Percentiles rank a stretch among this genome's conserved stretches.
These are phyloP conservation scores for Mantis religiosa DNA, from an alignment of 2,888 invertebrate species.

Conservation along the genomic window DNA sequence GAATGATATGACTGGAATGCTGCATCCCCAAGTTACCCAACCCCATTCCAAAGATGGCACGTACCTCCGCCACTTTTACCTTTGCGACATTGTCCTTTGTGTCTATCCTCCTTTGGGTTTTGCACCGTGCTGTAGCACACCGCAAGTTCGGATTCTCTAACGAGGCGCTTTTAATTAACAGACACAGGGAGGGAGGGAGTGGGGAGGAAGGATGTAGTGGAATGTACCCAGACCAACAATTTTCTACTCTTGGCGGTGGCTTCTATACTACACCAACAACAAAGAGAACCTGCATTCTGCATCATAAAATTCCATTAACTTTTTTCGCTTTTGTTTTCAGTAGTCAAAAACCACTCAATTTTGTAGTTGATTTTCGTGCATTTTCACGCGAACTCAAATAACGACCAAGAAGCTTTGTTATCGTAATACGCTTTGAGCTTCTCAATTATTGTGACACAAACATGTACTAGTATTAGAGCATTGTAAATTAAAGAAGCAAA, in stretches of 20 bases:
- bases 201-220: background rate
- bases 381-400: too few species aligned
- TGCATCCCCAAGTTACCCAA: background rate
- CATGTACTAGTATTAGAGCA: too few species aligned
- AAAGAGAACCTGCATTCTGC: background rate
- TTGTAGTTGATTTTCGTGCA: too few species aligned
- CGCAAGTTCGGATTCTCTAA: slow-evolving; percentile 23
- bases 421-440: too few species aligned
- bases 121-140: background rate
- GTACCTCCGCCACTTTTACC: background rate
- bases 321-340: too few species aligned
- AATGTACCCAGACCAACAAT: background rate
- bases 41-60: background rate
- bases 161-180: slow-evolving; percentile 26
- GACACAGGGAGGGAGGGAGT: background rate
- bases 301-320: background rate
- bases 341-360: too few species aligned
- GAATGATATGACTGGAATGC: background rate
- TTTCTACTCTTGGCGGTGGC: background rate
- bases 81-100: slow-evolving; percentile 1
- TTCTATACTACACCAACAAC: background rate
- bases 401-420: too few species aligned
- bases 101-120: slow-evolving; percentile 20
- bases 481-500: too few species aligned
- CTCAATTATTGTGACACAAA: too few species aligned